phyloP scores from a whole-genome alignment of 1,140 invertebrate species.

The Cydia amplana region DNA sequence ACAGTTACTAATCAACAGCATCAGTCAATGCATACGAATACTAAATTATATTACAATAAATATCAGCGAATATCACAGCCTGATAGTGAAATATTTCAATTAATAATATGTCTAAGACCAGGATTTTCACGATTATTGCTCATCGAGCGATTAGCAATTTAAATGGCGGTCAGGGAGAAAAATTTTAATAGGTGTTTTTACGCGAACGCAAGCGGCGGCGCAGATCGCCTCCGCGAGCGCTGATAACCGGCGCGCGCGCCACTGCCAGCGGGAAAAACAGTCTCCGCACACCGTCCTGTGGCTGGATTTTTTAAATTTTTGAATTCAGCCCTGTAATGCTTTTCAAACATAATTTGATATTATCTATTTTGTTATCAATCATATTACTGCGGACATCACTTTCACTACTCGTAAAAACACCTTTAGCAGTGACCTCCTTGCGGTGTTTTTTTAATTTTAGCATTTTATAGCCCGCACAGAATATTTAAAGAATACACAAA shows the following conservation, averaged over 20 bases:
- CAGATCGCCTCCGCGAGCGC: constrained; percentile 17
- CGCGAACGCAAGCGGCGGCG: constrained; percentile 19
- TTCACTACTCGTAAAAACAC: too few species aligned
- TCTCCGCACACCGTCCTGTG: neutral
- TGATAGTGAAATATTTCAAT: neutral
- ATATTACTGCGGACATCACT: too few species aligned
- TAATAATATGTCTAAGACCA: neutral
- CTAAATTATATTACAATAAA: constrained; percentile 1
- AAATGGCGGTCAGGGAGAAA: constrained; percentile 32
- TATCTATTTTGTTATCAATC: too few species aligned
- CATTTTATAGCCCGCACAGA: neutral
- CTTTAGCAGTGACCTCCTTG: too few species aligned
- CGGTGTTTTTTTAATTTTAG: neutral
- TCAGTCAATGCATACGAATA: too few species aligned
- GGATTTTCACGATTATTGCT: constrained; percentile 11
- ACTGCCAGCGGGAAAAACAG: constrained; percentile 3
- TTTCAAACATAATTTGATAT: too few species aligned
- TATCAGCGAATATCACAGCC: neutral
- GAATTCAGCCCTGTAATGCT: too few species aligned
- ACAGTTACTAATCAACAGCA: neutral
- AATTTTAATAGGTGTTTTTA: constrained; percentile 30
- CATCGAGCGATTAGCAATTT: constrained; percentile 22
- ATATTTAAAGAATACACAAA: neutral
- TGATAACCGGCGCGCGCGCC: constrained; percentile 15
- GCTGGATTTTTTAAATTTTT: too few species aligned